Evolutionary conservation across 35 echinoderm and acorn worm species (phyloP).

Genomic region (Chiridota heheva): DNA sequence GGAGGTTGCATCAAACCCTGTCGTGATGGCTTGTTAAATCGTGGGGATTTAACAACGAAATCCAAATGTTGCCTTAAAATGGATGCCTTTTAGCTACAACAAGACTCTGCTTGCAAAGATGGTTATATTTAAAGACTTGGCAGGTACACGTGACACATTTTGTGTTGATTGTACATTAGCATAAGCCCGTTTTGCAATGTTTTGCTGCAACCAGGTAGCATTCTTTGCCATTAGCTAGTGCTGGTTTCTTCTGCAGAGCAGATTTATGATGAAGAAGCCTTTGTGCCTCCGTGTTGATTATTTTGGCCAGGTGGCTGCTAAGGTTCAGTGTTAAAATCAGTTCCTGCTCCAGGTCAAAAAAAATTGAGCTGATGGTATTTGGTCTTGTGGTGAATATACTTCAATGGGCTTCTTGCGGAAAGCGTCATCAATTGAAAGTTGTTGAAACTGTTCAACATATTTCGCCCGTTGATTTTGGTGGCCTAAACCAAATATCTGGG

Average conservation of each 20-base stretch:
- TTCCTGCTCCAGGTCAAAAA: neutral
- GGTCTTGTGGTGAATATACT: neutral
- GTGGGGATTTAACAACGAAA: too few relatives aligned
- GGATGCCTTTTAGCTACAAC: too few relatives aligned
- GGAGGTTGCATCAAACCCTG: too few relatives aligned
- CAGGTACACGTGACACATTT: neutral
- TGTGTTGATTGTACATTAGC: neutral
- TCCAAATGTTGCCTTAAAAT: too few relatives aligned
- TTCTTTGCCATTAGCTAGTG: neutral
- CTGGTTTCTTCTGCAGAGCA: neutral
- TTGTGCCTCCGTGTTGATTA: neutral
- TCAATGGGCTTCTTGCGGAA: neutral
- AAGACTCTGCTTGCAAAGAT: too few relatives aligned
- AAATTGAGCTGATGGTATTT: neutral
- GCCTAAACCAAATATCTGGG: conserved; percentile 19
- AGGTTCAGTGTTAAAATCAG: neutral
- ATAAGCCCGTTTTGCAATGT: neutral
- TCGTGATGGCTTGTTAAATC: too few relatives aligned
- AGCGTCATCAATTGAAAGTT: neutral
- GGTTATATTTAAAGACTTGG: neutral
- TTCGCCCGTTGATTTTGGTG: neutral
- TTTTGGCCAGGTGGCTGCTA: neutral
- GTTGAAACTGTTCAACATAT: conserved; percentile 24
- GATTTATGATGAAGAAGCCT: neutral
- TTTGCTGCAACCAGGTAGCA: neutral